Evolutionary conservation across 2,888 invertebrate genomes (phyloP), one percentile per base, ranked within the genome.

Genomic region (Himalopsyche tibetana): DNA sequence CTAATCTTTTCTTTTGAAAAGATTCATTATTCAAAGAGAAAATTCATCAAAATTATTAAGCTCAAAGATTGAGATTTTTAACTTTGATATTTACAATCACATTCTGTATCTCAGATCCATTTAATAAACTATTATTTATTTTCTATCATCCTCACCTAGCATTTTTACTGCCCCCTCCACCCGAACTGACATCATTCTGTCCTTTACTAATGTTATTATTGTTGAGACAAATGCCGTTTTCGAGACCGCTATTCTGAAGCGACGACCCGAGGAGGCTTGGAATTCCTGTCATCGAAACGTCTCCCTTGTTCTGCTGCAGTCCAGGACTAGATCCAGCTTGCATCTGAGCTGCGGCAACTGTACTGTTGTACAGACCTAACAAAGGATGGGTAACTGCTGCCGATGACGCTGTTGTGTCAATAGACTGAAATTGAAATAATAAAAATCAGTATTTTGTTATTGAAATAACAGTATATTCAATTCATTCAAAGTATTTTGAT

Each of bases 381-480:
- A 92, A 94, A 89, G 92, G 94, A 88, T 92, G 94, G 85, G 93
- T 92, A 0, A 92, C 92, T 45, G 89, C 15, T 0, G 92, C 91
- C n/a, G 94, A 94, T 0, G 93, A 92, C 0, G 94, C 94, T 83
- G 94, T 94, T 6, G 94, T 94, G 90, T 95, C 95, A 82, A 94
- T 94, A 0, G 94, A 92, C 94, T 94, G 91, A 17, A 86, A 82
- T 82, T 74, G 36, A 5, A 38, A 63, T 40, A 19, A 38, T 83
- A 28, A 42, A 79, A 17, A 42, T 74, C 1, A 45, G 12, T 15
- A 55, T 74, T 55, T 45, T 69, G 28, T 81, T 28, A 28, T 28
- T 28, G 84, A 85, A 45, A 93, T 79, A 15, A 45, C 80, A 79
- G 9, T 63, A n/a, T 17, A 42, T 80, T 80, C 28, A 38, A 42